phyloP scores from a whole-genome alignment of 2,113 vertebrate species.

The Pongo abelii region DNA sequence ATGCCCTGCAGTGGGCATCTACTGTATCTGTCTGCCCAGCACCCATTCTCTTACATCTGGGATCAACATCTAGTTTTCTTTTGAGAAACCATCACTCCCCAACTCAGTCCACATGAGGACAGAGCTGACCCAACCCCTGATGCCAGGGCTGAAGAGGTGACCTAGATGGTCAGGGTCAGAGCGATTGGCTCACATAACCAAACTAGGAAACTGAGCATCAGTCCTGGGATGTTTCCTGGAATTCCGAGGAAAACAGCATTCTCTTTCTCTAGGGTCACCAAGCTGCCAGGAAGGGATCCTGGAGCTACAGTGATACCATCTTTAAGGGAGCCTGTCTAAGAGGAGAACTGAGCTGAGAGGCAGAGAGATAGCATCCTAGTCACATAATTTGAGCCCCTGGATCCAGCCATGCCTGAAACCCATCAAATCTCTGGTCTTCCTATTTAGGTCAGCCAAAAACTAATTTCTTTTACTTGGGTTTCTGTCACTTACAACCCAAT shows the following conservation, averaged over 20 bases:
- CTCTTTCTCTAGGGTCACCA: neutral
- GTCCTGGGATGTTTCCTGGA: neutral
- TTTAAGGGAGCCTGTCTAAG: neutral
- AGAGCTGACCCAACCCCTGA: neutral
- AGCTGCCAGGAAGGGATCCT: neutral
- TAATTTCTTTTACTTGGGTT: neutral
- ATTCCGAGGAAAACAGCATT: neutral
- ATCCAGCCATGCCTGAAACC: neutral
- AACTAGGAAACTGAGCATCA: neutral
- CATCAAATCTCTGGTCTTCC: neutral
- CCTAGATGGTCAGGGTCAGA: neutral
- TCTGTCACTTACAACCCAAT: neutral
- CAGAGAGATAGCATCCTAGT: neutral
- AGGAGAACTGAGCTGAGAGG: neutral
- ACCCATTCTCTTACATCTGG: neutral
- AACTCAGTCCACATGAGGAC: neutral
- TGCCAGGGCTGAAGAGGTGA: neutral
- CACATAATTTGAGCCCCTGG: neutral
- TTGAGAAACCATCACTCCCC: neutral
- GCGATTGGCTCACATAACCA: neutral
- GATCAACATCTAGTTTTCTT: neutral
- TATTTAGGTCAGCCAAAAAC: neutral
- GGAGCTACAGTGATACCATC: neutral
- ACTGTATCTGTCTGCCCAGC: neutral
- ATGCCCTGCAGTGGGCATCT: neutral